These are phyloP conservation scores for Eristalis tenax DNA, from an alignment of 2,888 invertebrate genomes.

Conservation along the genomic window DNA sequence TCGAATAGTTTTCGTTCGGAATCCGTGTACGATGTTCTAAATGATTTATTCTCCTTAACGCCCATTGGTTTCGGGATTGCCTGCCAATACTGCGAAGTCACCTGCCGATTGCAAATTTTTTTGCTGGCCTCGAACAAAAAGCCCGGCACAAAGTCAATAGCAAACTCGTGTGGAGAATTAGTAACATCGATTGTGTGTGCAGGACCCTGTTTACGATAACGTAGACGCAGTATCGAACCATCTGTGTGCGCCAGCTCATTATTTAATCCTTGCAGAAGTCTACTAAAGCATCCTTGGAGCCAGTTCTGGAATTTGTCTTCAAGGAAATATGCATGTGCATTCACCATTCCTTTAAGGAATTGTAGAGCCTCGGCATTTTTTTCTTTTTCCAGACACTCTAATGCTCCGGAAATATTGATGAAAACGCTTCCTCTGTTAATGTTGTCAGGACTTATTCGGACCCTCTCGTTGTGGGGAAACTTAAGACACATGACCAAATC, in stretches of 20 bases:
- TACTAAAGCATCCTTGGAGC: not conserved
- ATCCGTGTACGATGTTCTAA: not conserved
- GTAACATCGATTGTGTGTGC: slow-evolving; percentile 30
- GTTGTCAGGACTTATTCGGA: not conserved
- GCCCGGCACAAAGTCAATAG: slow-evolving; percentile 47
- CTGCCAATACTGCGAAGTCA: slow-evolving; percentile 2
- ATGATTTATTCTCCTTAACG: not conserved
- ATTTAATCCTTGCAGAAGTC: not conserved
- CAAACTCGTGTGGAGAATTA: not conserved
- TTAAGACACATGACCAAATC: slow-evolving; percentile 22
- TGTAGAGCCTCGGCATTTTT: not conserved
- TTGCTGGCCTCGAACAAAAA: slow-evolving; percentile 11
- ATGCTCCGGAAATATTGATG: not conserved
- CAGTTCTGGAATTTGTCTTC: not conserved
- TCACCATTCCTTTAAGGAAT: not conserved
- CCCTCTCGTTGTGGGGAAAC: not conserved
- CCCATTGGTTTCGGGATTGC: slow-evolving; percentile 35
- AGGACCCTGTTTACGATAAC: slow-evolving; percentile 25
- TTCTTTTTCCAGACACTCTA: not conserved
- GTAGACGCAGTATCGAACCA: not conserved
- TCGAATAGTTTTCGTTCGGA: not conserved
- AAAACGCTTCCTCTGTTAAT: not conserved
- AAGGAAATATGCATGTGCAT: not conserved
- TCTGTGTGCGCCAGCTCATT: not conserved
- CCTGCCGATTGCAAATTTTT: not conserved